phyloP scores from a whole-genome alignment of 2,113 vertebrate species.

The Microtus oregoni region DNA sequence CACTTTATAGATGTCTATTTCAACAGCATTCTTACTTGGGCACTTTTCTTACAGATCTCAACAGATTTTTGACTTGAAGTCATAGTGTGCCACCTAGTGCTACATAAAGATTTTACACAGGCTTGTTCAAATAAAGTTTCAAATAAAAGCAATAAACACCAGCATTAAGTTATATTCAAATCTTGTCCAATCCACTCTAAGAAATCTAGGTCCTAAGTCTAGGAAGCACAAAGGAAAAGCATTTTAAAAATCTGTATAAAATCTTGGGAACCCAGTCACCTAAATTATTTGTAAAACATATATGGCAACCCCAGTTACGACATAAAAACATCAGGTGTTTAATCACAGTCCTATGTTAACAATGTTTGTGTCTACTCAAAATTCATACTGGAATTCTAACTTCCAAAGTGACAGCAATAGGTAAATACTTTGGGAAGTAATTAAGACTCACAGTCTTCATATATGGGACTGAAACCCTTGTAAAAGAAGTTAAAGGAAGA shows the following conservation, averaged over 20 bases:
- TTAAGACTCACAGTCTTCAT: background rate
- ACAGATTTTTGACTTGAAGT: constrained; percentile 60
- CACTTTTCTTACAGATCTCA: constrained; percentile 47
- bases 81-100: constrained; percentile 86
- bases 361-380: background rate
- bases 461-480: background rate
- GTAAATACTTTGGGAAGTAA: background rate
- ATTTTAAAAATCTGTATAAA: too few species aligned
- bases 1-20: background rate
- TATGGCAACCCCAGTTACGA: too few species aligned
- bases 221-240: too few species aligned
- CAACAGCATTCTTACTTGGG: background rate
- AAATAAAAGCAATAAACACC: background rate
- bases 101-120: constrained; percentile 57
- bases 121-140: background rate
- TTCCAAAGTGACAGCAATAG: background rate
- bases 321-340: too few species aligned
- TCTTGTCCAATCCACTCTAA: background rate
- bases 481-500: background rate
- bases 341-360: too few species aligned
- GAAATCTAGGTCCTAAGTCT: background rate
- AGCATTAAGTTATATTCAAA: background rate
- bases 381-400: background rate
- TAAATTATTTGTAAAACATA: too few species aligned
- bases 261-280: too few species aligned